Evolutionary conservation across 2,888 invertebrate genomes (phyloP), one percentile per base, ranked within the genome.

Genomic region (Lycaena phlaeas): DNA sequence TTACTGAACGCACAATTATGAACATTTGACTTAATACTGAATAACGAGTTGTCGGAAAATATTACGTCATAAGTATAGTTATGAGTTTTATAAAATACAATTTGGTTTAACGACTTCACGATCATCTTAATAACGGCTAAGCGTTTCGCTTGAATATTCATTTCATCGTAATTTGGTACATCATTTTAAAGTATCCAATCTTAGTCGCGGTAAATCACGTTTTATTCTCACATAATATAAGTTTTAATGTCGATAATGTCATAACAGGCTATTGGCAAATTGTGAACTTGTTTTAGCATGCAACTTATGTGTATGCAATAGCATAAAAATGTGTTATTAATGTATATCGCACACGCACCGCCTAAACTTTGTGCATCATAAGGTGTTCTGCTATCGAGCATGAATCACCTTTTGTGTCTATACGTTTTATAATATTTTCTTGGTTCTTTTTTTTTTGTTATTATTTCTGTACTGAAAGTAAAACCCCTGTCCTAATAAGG

Each of bases 31-130:
- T 18, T 18, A 34, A 76, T 69, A 65, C 66, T 67, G 68, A 78
- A 76, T 69, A 71, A 71, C 61, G 70, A 73, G 78, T 72, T 75
- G 68, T 76, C 68, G 66, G 76, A 51, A 74, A 67, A 74, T 84
- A 81, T 81, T 78, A 79, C 71, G 67, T 78, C 68, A 64, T 78
- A 82, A 81, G 70, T 81, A 79, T 79, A 73, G 77, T 82, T 68
- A 78, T 78, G 70, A 77, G 56, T 73, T 75, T 79, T 78, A 81
- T 81, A 68, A 81, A 84, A 84, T 78, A 82, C 72, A 81, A 81
- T 82, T 78, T 78, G 64, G 54, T 51, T 68, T 81, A 82, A 84
- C 82, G 74, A 78, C 73, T 70, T 72, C 76, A 74, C 81, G 79
- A 81, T 71, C 77, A 63, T 69, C 72, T 77, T 82, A 82, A 82